phyloP scores from a whole-genome alignment of 2,113 vertebrate species.

The Ciconia stormi region DNA sequence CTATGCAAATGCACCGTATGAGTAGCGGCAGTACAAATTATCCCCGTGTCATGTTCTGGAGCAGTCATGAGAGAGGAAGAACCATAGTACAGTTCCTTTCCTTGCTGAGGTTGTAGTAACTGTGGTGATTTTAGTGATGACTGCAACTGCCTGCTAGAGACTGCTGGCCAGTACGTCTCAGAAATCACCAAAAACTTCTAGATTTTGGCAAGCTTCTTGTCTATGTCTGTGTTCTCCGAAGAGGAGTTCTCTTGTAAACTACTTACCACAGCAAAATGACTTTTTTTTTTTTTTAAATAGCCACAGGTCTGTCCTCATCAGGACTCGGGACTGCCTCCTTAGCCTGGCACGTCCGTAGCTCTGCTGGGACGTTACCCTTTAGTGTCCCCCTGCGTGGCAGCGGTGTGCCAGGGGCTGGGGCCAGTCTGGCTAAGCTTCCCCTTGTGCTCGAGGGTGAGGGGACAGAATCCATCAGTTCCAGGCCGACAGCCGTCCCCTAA shows the following conservation, averaged over 20 bases:
- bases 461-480: accelerated
- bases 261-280: not conserved
- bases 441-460: accelerated
- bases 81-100: not conserved
- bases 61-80: not conserved
- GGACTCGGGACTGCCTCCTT: not conserved
- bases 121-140: not conserved
- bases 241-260: not conserved
- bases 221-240: not conserved
- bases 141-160: not conserved
- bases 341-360: accelerated
- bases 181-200: not conserved
- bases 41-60: not conserved
- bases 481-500: not conserved
- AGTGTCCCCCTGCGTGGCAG: not conserved
- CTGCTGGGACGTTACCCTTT: not conserved
- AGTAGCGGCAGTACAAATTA: not conserved
- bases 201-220: not conserved
- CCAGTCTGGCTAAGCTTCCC: not conserved
- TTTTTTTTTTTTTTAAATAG: not conserved
- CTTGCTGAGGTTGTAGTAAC: not conserved
- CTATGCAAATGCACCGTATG: not conserved
- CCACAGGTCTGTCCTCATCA: not conserved
- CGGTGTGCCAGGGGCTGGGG: not conserved
- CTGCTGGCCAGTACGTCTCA: not conserved